Evolutionary conservation across 2,113 vertebrate genomes (phyloP), one percentile per base, ranked within the genome.

Genomic region (Rhinolophus sinicus): DNA sequence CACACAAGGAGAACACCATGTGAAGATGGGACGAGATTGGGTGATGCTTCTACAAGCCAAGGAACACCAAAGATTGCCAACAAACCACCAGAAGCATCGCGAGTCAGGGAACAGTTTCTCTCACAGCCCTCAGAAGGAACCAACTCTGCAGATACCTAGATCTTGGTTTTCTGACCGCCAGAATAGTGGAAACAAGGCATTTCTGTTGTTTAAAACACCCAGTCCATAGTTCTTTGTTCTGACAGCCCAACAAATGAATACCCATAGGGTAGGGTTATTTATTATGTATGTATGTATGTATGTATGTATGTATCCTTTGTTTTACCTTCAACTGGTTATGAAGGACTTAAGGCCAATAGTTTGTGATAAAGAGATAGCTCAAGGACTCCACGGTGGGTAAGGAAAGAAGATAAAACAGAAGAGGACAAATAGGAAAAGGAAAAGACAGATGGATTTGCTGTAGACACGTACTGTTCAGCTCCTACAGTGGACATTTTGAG

Each of bases 371-470:
- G 82, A 60, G 44, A 38, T 7, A 47, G 38, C 15, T 69, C 50
- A 89, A 72, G 70, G 38, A 85, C 76, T 75, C 56, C 38, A 72
- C 26, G 33, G 35, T n/a, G 6, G 30, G 1, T 24, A 22, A 5
- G 47, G 38, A 78, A 90, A 90, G 78, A 76, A 92, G 75, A 64
- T 60, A 58, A 93, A 70, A 15, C 13, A 40, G 62, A 38, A 58
- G 40, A 67, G 33, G 28, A 73, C 22, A 64, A 26, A 19, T 28
- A 28, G 35, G 44, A 70, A 56, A 72, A 69, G 84, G 22, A 58
- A 58, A 88, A 11, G 52, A 38, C 11, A 0, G 16, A 54, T 47
- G 72, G 40, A 50, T 44, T 33, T 30, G 8, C 16, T 16, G 28
- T 35, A 15, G 44, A 75, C 89, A 44, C 54, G 24, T 78, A 89